Evolutionary conservation across 2,888 invertebrate genomes (phyloP).

Genomic region (Drosophila vallismaia): DNA sequence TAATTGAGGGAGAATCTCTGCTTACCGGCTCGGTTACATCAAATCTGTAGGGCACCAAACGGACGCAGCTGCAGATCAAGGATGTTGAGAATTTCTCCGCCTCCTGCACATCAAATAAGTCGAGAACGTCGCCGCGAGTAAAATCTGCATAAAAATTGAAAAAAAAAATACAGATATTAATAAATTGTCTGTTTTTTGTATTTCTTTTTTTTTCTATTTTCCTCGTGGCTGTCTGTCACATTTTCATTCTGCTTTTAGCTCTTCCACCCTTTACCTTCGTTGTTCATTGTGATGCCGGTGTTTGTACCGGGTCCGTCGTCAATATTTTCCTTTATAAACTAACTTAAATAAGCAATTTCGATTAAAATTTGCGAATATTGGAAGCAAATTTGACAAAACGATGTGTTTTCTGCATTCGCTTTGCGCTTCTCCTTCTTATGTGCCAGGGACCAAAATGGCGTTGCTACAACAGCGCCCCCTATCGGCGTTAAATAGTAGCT

Average conservation of each 20-base stretch:
- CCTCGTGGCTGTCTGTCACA: slow-evolving; percentile 27
- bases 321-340: background rate
- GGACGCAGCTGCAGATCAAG: slow-evolving; percentile 89
- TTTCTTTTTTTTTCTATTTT: background rate
- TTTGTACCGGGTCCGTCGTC: background rate
- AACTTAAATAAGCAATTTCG: background rate
- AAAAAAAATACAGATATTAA: background rate
- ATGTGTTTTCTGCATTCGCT: slow-evolving; percentile 39
- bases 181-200: background rate
- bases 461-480: slow-evolving; percentile 54
- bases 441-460: slow-evolving; percentile 62
- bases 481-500: background rate
- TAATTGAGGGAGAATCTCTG: background rate
- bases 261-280: slow-evolving; percentile 23
- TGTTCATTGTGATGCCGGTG: slow-evolving; percentile 13
- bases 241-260: background rate
- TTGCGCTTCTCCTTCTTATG: slow-evolving; percentile 21
- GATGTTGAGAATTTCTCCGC: slow-evolving; percentile 85
- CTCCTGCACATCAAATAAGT: slow-evolving; percentile 83
- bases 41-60: slow-evolving; percentile 94
- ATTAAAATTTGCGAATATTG: background rate
- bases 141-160: slow-evolving; percentile 84
- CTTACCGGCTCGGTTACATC: slow-evolving; percentile 89
- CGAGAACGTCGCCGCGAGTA: slow-evolving; percentile 85
- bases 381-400: slow-evolving; percentile 20